Evolutionary conservation across 2,888 invertebrate species (phyloP).

Genomic region (Eristalinus aeneus): DNA sequence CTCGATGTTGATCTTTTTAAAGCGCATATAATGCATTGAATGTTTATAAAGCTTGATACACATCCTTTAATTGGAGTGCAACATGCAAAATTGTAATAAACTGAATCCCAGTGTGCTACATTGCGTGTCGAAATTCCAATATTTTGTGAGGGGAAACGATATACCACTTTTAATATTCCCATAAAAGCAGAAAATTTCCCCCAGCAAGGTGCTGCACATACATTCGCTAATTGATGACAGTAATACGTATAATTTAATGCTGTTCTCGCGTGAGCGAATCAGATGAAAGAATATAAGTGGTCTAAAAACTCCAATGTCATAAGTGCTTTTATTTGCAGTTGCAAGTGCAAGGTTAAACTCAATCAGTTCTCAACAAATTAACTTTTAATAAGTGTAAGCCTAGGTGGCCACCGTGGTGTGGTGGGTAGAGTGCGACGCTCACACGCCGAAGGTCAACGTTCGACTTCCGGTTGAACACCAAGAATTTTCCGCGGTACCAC

Average conservation of each 20-base stretch:
- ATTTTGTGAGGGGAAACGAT: not conserved
- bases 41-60: not conserved
- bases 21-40: not conserved
- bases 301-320: not conserved
- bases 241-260: constrained; percentile 38
- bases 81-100: constrained; percentile 48
- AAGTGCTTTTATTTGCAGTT: not conserved
- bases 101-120: not conserved
- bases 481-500: too few relatives aligned
- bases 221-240: constrained; percentile 47
- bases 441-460: too few relatives aligned
- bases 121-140: not conserved
- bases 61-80: constrained; percentile 23
- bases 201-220: not conserved
- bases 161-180: not conserved
- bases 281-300: not conserved
- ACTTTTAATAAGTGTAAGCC: too few relatives aligned
- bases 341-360: not conserved
- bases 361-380: not conserved
- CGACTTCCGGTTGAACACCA: too few relatives aligned
- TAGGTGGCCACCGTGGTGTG: too few relatives aligned
- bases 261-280: constrained; percentile 28
- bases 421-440: too few relatives aligned
- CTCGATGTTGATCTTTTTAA: not conserved
- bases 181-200: not conserved